phyloP scores from a whole-genome alignment of 2,113 vertebrate genomes.

The Etheostoma cragini region DNA sequence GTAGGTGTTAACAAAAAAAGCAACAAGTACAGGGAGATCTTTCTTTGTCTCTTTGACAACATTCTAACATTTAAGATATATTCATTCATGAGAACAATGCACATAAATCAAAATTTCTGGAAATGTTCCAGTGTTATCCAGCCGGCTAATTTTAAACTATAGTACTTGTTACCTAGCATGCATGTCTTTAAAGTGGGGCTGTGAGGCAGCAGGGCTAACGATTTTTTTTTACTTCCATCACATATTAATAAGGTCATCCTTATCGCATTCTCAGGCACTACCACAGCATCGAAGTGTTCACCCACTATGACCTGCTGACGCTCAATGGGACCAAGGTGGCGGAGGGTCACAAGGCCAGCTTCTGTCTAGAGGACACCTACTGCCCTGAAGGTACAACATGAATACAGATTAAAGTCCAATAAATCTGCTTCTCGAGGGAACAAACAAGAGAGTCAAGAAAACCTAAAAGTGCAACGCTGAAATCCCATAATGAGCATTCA shows the following conservation, averaged over 20 bases:
- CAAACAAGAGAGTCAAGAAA: slow-evolving; percentile 27
- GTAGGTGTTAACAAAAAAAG: background rate
- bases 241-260: background rate
- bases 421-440: slow-evolving; percentile 1
- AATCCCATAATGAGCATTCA: slow-evolving; percentile 54
- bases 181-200: too few species aligned
- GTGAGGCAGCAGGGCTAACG: too few species aligned
- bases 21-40: background rate
- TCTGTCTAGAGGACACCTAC: slow-evolving; percentile 96
- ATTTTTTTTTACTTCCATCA: background rate
- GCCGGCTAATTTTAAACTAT: too few species aligned
- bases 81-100: too few species aligned
- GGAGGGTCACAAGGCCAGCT: slow-evolving; percentile 98
- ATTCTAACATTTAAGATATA: too few species aligned
- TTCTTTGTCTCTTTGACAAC: background rate
- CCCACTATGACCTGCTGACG: slow-evolving; percentile 96
- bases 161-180: too few species aligned
- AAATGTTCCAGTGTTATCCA: too few species aligned
- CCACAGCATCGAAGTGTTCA: slow-evolving; percentile 98
- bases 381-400: slow-evolving; percentile 88
- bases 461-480: slow-evolving; percentile 35
- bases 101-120: too few species aligned
- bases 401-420: background rate
- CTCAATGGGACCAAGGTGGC: slow-evolving; percentile 95
- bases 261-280: slow-evolving; percentile 88